A percentile compares a stretch with the other conserved stretches of the same genome.
These are phyloP conservation scores for Ligdia adustata DNA, from an alignment of 2,888 invertebrate genomes.

Conservation along the genomic window DNA sequence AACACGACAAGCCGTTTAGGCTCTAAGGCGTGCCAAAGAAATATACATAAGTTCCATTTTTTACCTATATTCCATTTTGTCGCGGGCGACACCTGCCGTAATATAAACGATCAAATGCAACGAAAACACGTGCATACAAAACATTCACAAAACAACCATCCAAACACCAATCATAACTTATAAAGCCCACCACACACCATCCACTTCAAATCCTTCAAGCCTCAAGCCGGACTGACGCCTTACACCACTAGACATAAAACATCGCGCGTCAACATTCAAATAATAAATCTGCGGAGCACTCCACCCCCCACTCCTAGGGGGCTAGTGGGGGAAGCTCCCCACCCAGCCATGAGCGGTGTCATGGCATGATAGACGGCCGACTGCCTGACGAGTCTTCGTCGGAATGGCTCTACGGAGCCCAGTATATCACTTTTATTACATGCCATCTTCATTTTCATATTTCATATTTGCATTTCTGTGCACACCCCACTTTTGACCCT, in stretches of 20 bases:
- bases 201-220: slow-evolving; percentile 20
- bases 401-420: slow-evolving; percentile 91
- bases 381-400: slow-evolving; percentile 90
- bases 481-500: slow-evolving; percentile 29
- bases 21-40: too few relatives aligned
- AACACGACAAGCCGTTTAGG: too few relatives aligned
- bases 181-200: not conserved
- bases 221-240: slow-evolving; percentile 26
- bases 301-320: slow-evolving; percentile 51
- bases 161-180: too few relatives aligned
- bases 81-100: too few relatives aligned
- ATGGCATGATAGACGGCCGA: slow-evolving; percentile 88
- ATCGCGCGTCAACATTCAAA: slow-evolving; percentile 72
- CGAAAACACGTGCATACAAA: too few relatives aligned
- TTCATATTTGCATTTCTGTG: slow-evolving; percentile 84
- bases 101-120: too few relatives aligned
- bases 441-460: slow-evolving; percentile 88
- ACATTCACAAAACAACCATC: too few relatives aligned
- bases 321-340: not conserved
- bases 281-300: slow-evolving; percentile 72
- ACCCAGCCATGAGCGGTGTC: slow-evolving; percentile 79
- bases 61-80: too few relatives aligned
- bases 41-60: too few relatives aligned
- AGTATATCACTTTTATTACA: slow-evolving; percentile 92
- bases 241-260: slow-evolving; percentile 53